Conservation (phyloP, 1,140 invertebrate species). For the Drosophila mayri region DNA sequence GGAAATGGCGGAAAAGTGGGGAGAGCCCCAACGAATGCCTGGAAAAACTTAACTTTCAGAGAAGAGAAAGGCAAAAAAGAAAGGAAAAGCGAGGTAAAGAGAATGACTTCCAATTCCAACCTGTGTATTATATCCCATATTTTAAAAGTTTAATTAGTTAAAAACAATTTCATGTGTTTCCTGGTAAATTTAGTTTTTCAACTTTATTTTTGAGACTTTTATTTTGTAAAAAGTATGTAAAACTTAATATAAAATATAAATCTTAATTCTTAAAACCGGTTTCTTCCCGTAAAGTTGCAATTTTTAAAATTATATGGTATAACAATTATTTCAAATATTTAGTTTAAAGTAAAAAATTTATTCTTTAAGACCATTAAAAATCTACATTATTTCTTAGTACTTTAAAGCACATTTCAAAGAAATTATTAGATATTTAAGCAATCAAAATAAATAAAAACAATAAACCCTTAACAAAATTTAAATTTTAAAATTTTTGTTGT, state of each 20-base stretch:
- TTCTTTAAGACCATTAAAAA: neutral
- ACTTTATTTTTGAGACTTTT: neutral
- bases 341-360: too few species aligned
- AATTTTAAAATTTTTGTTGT: neutral
- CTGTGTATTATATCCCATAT: neutral
- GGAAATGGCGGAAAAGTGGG: slow-evolving; percentile 10
- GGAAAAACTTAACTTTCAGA: neutral
- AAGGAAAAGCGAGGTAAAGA: slow-evolving; percentile 2
- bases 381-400: neutral
- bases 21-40: slow-evolving; percentile 2
- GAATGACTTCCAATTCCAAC: neutral
- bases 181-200: neutral
- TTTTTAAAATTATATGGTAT: too few species aligned
- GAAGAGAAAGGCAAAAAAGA: too few species aligned
- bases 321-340: too few species aligned
- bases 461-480: neutral
- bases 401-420: too few species aligned
- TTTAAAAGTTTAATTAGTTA: slow-evolving; percentile 10
- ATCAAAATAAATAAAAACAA: neutral
- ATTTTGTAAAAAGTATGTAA: neutral
- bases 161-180: neutral
- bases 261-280: neutral
- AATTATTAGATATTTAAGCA: neutral
- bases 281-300: too few species aligned
- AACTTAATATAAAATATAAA: neutral